Base-by-base conservation (phyloP, 2,888 invertebrate genomes). In the Harpagoxenus sublaevis region DNA sequence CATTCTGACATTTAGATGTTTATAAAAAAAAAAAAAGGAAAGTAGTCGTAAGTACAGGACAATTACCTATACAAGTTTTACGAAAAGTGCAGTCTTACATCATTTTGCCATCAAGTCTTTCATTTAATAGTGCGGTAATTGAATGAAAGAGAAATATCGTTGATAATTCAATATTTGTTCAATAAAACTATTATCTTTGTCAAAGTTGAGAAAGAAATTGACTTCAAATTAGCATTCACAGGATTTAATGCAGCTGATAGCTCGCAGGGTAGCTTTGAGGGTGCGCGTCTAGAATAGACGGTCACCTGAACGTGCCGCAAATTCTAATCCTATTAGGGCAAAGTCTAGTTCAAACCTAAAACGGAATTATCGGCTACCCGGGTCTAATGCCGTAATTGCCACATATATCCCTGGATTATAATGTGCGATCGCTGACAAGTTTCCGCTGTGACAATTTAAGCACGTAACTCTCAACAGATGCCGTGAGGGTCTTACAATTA, bases 261-360 rank as follows among this genome's bases (percentile, higher is more conserved):
- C 53, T 55, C 12, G 39, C 35, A 45, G 12, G 23, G 28, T 57
- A 75, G 60, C 4, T 60, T 51, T 10, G 48, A 75, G 18, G 48
- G 35, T 28, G 75, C 79, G 23, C 79, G 23, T 48, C 60, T 62
- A 74, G 75, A 74, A 60, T 74, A 60, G 60, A 74, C 60, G 79
- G 60, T 81, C 57, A 75, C 39, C 48, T 48, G 77, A 81, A 81
- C 75, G 79, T 60, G 77, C 60, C 53, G 57, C 74, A 79, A 79
- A 79, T 79, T 77, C 78, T 81, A 81, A 81, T 81, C 79, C 79
- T 81, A 57, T 81, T 81, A 81, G 48, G 12, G 77, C 39, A 60
- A 75, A 81, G 75, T 81, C 75, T 74, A 81, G 79, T 74, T 81
- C 60, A 48, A 78, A 78, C 71, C 78, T 78, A 78, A 78, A 78